Evolutionary conservation across 2,113 vertebrate genomes (phyloP).

Genomic region (Gymnogyps californianus): DNA sequence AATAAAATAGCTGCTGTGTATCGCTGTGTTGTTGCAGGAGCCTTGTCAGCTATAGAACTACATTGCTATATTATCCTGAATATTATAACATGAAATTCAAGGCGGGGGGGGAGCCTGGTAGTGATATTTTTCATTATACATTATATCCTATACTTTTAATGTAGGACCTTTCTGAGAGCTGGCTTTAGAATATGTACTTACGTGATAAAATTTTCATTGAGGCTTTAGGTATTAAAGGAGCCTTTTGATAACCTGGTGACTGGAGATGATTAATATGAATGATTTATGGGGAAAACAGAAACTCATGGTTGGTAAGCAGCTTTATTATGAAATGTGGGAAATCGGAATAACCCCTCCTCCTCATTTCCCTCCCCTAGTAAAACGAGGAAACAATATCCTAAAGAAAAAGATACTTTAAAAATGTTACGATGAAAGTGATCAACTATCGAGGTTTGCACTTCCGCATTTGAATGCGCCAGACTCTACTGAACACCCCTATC

Average conservation of each 20-base stretch:
- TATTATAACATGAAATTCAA: not conserved
- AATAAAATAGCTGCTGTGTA: not conserved
- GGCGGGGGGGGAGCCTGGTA: not conserved
- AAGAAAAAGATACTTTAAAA: not conserved
- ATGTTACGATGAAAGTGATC: not conserved
- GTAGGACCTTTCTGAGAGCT: not conserved
- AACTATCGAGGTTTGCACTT: not conserved
- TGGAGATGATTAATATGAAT: not conserved
- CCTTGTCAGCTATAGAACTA: not conserved
- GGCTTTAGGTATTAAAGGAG: not conserved
- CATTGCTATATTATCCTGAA: fast-evolving
- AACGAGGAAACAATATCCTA: not conserved
- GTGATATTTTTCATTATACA: not conserved
- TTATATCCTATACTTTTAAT: not conserved
- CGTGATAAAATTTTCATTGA: not conserved
- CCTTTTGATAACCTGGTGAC: not conserved
- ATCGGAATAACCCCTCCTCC: not conserved
- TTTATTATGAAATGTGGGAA: conserved; percentile 51
- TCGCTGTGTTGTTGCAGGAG: fast-evolving
- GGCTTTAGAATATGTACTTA: not conserved
- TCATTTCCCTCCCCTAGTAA: conserved; percentile 10
- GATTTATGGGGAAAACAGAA: conserved; percentile 17
- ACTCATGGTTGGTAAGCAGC: not conserved
- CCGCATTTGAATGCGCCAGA: not conserved
- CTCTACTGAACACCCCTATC: not conserved